These are phyloP conservation scores for Xenotilapia flavipinnis DNA, from an alignment of 2,113 vertebrate genomes.

Conservation along the genomic window DNA sequence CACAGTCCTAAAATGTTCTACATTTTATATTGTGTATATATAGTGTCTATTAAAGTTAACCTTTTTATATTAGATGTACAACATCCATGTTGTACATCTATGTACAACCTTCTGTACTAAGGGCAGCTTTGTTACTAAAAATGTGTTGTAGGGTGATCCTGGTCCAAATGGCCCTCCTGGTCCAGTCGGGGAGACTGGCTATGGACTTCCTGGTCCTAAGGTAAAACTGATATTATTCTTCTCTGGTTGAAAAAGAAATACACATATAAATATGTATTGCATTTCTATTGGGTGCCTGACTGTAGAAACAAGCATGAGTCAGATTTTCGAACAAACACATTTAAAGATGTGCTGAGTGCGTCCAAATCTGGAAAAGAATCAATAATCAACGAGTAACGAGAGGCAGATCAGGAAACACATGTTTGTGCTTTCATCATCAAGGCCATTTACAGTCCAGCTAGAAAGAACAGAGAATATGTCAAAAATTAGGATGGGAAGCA, in stretches of 20 bases:
- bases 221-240: slow-evolving; percentile 44
- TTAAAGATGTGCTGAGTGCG: background rate
- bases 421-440: background rate
- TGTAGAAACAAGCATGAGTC: background rate
- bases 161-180: slow-evolving; percentile 79
- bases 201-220: slow-evolving; percentile 87
- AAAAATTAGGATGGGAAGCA: background rate
- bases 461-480: background rate
- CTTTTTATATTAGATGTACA: background rate
- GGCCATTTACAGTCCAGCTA: background rate
- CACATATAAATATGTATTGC: background rate
- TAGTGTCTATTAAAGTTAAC: background rate
- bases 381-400: background rate
- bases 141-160: slow-evolving; percentile 75
- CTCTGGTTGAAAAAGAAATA: background rate
- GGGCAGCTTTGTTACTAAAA: background rate
- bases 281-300: background rate
- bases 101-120: background rate
- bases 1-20: background rate
- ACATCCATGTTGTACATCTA: background rate
- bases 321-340: background rate
- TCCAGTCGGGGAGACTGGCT: slow-evolving; percentile 82
- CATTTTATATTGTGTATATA: background rate
- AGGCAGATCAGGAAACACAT: background rate
- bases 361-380: background rate